Base-by-base conservation (phyloP, 2,797 vertebrate genomes). In the Thunnus albacares region DNA sequence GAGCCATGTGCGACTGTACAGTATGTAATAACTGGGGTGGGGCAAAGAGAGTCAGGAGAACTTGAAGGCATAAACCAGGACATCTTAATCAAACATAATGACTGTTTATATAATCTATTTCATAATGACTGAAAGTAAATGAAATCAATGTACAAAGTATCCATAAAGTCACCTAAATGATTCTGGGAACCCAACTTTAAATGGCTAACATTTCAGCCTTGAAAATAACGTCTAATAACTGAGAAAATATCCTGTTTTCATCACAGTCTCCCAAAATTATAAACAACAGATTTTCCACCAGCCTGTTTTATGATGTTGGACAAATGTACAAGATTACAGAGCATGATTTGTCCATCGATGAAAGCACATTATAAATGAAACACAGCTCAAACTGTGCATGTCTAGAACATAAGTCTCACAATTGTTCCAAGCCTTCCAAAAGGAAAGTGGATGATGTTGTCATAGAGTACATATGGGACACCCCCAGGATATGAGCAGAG, bases 11-110 rank as follows among this genome's bases (percentile, higher is more conserved):
- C 14, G 1, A 60, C 59, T 74, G 81, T 22, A 28, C 65, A 75
- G 41, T 45, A 28, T 80, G 84, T 47, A 75, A 86, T 1, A 60
- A 51, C 55, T 76, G 56, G 89, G 93, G 92, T 91, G 91, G 78
- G 89, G 92, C 87, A 72, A 26, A 60, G 35, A 45, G 67, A 81
- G 74, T 68, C 60, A 71, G 63, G 72, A 65, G 35, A 20, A 83
- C 74, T 4, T 76, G 22, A 73, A 71, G 33, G 24, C 51, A 59
- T 76, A 69, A 83, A 75, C 51, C 52, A 33, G 20, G 2, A 58
- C 22, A 64, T 33, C 26, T 66, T 41, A 5, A 61, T 71, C 33
- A 73, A 61, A 65, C 63, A 30, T 30, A 3, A 51, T 20, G 7
- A 45, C 4, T 24, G 10, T 58, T 61, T 64, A 43, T 0, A 33